A percentile compares a stretch with the other conserved stretches of the same genome.
These are phyloP conservation scores for cattle (Bos taurus) DNA, from an alignment of 2,113 vertebrate species.

Conservation along the genomic window DNA sequence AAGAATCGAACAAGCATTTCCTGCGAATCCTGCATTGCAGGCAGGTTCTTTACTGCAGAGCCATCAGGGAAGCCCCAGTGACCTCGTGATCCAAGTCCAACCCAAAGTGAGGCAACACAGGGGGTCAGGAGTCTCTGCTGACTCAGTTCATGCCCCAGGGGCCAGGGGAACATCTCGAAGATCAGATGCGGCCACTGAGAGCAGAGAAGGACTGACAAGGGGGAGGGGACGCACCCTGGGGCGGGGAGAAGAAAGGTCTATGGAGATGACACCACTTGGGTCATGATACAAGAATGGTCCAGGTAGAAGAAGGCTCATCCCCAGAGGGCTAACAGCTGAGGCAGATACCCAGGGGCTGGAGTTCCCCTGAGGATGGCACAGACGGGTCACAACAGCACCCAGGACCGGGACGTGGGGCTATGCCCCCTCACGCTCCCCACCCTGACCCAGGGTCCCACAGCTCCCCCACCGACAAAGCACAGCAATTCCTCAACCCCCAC, in stretches of 20 bases:
- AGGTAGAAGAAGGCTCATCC: background rate
- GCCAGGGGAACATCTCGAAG: background rate
- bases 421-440: background rate
- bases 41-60: background rate
- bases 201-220: background rate
- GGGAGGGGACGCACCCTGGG: background rate
- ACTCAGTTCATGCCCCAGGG: background rate
- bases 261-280: background rate
- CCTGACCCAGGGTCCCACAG: background rate
- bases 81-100: background rate
- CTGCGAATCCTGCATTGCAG: background rate
- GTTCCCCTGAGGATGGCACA: background rate
- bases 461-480: background rate
- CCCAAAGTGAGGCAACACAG: background rate
- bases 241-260: background rate
- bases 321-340: background rate
- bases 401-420: background rate
- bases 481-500: background rate
- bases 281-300: background rate
- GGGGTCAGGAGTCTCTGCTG: background rate
- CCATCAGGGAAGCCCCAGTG: background rate
- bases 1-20: background rate
- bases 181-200: background rate
- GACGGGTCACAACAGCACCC: background rate
- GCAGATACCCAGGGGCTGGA: background rate